These are phyloP conservation scores for Chrysotoxum bicinctum DNA, from an alignment of 2,888 invertebrate genomes.

Conservation along the genomic window DNA sequence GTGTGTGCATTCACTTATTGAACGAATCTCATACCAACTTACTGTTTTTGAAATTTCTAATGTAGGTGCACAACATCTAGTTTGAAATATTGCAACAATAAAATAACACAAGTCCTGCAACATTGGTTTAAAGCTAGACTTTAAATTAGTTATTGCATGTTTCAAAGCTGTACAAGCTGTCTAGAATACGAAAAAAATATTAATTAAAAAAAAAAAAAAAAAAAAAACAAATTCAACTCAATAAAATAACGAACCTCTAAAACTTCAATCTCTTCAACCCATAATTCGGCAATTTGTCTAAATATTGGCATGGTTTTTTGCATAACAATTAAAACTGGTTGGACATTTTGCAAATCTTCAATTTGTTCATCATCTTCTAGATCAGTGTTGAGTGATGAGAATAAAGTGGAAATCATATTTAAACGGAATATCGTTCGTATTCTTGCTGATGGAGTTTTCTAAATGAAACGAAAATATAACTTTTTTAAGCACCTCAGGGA, in stretches of 20 bases:
- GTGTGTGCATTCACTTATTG: not conserved
- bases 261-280: constrained; percentile 85
- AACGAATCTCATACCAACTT: constrained; percentile 74
- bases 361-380: constrained; percentile 79
- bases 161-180: constrained; percentile 89
- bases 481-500: not conserved
- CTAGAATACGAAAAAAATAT: constrained; percentile 81
- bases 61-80: constrained; percentile 87
- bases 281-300: constrained; percentile 84
- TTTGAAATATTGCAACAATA: constrained; percentile 86
- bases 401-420: constrained; percentile 87
- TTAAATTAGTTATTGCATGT: constrained; percentile 87
- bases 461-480: constrained; percentile 66
- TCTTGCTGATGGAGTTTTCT: constrained; percentile 83
- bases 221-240: not conserved
- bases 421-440: constrained; percentile 84
- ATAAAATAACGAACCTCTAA: constrained; percentile 83
- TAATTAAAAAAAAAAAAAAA: not conserved
- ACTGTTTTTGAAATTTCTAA: constrained; percentile 90
- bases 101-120: constrained; percentile 87
- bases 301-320: constrained; percentile 86
- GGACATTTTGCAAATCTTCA: constrained; percentile 79
- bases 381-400: constrained; percentile 84
- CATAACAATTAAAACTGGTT: constrained; percentile 84
- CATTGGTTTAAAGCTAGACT: constrained; percentile 87